Base-by-base conservation (phyloP, 1,140 invertebrate species). In the Gryllus bimaculatus region DNA sequence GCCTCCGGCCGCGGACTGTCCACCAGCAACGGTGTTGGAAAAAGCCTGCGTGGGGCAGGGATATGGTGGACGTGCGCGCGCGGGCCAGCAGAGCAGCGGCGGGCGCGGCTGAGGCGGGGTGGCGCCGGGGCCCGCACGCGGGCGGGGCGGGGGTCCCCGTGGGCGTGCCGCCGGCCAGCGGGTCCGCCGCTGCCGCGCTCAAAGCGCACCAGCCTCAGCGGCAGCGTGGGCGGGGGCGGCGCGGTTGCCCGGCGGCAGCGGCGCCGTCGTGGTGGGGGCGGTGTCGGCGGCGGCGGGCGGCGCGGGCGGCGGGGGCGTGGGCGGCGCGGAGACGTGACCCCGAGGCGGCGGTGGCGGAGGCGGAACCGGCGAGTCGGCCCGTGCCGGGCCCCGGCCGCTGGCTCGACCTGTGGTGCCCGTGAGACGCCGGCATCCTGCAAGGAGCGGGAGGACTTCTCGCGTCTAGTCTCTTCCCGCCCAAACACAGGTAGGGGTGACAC, bases 381-480 rank as follows among this genome's bases (percentile, higher is more conserved):
- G 15, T 15, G 73, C 49, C n/a, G 15, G 48, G 54, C 10, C 54
- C 54, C 1, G 54, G 54, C 54, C 54, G 54, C 54, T 66, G 54
- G 54, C 2, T 66, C 2, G 54, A 66, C 54, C 10, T 66, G 10
- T 66, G 54, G 54, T 66, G 54, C 54, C 54, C 82, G 89, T 93
- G 91, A 93, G 83, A 91, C 92, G 21, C 91, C 80, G 92, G 92
- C 75, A 97, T 93, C 87, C 90, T 98, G n/a, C 83, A 93, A 94
- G 84, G 92, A 94, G 83, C 89, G 95, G 82, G 91, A 94, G 79
- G 93, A 97, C 83, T 96, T 93, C 86, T 93, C 96, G 0, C 87
- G n/a, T 97, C 48, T 98, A 96, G n/a, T 84, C 84, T 98, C 78
- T 96, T 98, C 85, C 89, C 93, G 74, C 91, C 91, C 49, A 90